A percentile compares a stretch with the other conserved stretches of the same genome.
These are phyloP conservation scores for Lithophane socia DNA, from an alignment of 2,888 invertebrate species.

Conservation along the genomic window DNA sequence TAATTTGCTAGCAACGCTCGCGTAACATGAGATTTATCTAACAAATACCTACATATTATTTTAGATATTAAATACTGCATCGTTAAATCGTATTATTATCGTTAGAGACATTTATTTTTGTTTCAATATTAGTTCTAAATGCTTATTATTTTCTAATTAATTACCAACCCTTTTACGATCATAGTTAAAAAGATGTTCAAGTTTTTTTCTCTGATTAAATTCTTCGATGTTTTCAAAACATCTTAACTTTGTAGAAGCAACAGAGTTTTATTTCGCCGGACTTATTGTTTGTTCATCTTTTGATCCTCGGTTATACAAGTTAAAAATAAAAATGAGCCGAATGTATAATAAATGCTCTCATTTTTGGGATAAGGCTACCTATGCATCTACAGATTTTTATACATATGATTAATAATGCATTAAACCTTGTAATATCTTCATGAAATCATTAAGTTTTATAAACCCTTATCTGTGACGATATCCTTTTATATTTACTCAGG, in stretches of 20 bases:
- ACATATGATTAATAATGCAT: conserved; percentile 8
- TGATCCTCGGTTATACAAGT: conserved; percentile 6
- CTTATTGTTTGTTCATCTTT: conserved; percentile 27
- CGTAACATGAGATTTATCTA: background rate
- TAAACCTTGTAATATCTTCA: background rate
- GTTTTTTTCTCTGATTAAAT: background rate
- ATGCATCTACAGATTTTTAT: background rate
- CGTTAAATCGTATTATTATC: background rate
- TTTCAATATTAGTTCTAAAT: background rate
- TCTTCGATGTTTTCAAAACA: conserved; percentile 4
- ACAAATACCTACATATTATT: too few relatives aligned
- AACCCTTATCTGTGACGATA: background rate
- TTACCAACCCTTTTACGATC: background rate
- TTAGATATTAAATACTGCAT: too few relatives aligned
- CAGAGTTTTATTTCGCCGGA: conserved; percentile 11
- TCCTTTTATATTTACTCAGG: background rate
- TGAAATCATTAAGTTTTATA: background rate
- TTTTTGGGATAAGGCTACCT: background rate
- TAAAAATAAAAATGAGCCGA: too few relatives aligned
- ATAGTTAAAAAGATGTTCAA: background rate
- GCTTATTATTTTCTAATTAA: background rate
- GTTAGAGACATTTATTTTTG: background rate
- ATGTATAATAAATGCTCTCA: too few relatives aligned
- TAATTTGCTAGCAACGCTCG: conserved; percentile 13
- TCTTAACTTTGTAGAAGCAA: conserved; percentile 9